Evolutionary conservation across 2,113 vertebrate species (phyloP).

Genomic region (Ciconia stormi): DNA sequence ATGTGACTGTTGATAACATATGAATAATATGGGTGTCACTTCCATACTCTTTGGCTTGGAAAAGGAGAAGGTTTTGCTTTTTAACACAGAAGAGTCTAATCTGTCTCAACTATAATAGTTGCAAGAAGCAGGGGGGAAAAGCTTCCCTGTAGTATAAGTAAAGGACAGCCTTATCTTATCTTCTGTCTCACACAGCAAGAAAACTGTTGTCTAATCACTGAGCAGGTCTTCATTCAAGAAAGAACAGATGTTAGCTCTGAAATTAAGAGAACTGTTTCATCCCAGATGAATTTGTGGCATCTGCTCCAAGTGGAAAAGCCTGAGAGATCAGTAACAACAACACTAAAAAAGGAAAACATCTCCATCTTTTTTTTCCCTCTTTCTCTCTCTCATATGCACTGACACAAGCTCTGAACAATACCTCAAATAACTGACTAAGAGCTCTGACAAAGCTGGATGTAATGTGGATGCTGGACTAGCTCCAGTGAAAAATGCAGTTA

Average conservation of each 20-base stretch:
- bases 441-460: neutral
- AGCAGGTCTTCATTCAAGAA: neutral
- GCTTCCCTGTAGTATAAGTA: neutral
- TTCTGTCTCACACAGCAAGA: neutral
- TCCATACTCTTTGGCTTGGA: neutral
- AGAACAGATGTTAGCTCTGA: neutral
- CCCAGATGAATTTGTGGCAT: neutral
- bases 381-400: neutral
- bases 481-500: neutral
- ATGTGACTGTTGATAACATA: neutral
- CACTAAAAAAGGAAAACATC: neutral
- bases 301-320: neutral
- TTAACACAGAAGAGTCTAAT: neutral
- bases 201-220: neutral
- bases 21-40: neutral
- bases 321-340: neutral
- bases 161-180: neutral
- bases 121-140: neutral
- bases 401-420: neutral
- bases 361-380: neutral
- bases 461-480: neutral
- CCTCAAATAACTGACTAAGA: neutral
- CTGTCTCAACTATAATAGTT: neutral
- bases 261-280: slow-evolving; percentile 7
- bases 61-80: neutral